Percentiles rank a stretch among this genome's conserved stretches.
Conservation (phyloP, 2,888 invertebrate species). For the Cactoblastis cactorum region DNA sequence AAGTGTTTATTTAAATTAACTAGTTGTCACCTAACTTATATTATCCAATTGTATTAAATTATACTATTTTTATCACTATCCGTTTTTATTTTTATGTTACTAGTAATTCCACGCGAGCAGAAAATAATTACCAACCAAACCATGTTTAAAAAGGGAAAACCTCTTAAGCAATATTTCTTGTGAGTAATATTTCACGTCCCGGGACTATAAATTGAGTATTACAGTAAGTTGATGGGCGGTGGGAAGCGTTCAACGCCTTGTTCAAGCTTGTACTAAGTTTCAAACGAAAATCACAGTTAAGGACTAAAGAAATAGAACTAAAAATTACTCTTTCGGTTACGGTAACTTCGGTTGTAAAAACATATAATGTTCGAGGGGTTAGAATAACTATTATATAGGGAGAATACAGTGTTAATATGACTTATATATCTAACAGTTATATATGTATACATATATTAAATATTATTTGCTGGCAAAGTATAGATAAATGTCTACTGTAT, state of each 20-base stretch:
- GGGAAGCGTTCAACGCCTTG: slow-evolving; percentile 3
- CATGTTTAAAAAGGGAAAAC: not conserved
- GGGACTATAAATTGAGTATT: slow-evolving; percentile 7
- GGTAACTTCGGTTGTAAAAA: not conserved
- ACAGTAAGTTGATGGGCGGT: slow-evolving; percentile 8
- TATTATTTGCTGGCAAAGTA: no score
- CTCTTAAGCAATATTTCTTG: not conserved
- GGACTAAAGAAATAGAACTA: not conserved
- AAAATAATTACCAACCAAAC: not conserved
- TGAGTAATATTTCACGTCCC: not conserved
- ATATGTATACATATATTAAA: no score
- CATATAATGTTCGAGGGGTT: not conserved
- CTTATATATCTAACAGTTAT: no score
- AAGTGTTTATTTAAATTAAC: no score
- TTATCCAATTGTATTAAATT: no score
- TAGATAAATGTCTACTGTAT: no score
- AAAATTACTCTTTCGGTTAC: not conserved
- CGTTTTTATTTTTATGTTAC: no score
- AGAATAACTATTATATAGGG: not conserved
- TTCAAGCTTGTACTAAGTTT: not conserved
- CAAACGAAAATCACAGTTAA: not conserved
- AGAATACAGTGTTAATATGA: no score
- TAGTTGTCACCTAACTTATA: no score
- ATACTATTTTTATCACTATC: no score
- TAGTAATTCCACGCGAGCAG: not conserved